phyloP scores from a whole-genome alignment of 1,140 invertebrate genomes.

The Musca vetustissima region DNA sequence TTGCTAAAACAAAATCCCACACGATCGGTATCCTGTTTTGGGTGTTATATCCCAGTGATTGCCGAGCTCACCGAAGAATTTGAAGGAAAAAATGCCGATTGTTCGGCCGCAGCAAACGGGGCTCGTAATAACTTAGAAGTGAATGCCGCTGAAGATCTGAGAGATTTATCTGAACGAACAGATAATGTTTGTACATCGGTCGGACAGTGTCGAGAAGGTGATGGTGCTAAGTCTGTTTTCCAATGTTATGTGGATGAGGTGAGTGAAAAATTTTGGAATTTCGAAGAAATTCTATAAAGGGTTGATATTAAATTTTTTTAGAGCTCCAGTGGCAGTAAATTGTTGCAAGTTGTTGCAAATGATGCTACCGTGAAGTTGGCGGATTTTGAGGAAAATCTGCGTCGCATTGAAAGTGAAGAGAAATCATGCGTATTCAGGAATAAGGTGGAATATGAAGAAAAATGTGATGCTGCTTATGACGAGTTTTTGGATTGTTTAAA shows the following conservation, averaged over 20 bases:
- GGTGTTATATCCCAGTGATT: background rate
- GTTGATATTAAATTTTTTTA: background rate
- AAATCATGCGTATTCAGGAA: background rate
- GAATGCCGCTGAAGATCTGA: background rate
- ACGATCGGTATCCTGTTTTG: background rate
- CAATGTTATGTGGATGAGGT: conserved; percentile 7
- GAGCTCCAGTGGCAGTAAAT: background rate
- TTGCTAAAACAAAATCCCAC: background rate
- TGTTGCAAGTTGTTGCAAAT: background rate
- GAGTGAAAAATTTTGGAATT: background rate
- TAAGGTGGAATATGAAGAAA: background rate
- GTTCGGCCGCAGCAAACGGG: background rate
- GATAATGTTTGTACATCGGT: background rate
- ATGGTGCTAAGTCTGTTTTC: background rate
- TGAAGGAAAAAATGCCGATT: background rate
- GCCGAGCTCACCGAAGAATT: background rate
- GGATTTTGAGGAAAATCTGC: background rate
- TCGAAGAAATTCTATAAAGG: no score
- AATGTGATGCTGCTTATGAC: background rate
- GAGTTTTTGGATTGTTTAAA: background rate
- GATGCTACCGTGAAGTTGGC: background rate
- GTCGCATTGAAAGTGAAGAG: background rate
- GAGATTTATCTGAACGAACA: no score
- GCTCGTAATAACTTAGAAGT: background rate
- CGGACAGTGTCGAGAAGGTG: background rate